Conservation (phyloP, 2,113 vertebrate species). For the Saimiri boliviensis region DNA sequence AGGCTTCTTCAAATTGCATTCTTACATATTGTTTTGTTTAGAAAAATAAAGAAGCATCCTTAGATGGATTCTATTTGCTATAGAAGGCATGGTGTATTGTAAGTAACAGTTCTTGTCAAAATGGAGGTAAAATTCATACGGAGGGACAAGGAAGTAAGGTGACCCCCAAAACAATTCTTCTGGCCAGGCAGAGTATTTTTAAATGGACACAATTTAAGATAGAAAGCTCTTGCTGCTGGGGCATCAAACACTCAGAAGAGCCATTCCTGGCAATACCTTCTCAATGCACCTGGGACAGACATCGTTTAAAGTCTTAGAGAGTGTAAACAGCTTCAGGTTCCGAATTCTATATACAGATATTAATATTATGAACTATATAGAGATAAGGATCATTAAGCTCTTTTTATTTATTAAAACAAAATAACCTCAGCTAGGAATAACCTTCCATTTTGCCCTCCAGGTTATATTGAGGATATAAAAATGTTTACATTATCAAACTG, state of each 20-base stretch:
- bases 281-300: not conserved
- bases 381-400: not conserved
- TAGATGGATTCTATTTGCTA: not conserved
- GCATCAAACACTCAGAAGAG: not conserved
- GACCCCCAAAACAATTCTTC: not conserved
- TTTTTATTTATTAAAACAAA: slow-evolving; percentile 31
- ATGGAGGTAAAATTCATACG: not conserved
- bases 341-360: not conserved
- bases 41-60: not conserved
- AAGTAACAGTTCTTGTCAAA: not conserved
- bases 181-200: not conserved
- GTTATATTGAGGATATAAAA: not conserved
- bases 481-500: not conserved
- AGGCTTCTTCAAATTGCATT: not conserved
- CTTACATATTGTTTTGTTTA: not conserved
- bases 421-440: not conserved
- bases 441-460: not conserved
- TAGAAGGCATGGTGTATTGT: not conserved
- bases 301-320: not conserved
- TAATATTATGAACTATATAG: not conserved
- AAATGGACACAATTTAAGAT: not conserved
- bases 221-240: not conserved
- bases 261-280: not conserved
- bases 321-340: not conserved
- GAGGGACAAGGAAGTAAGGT: not conserved